These are phyloP conservation scores for Vandiemenella viatica DNA, from an alignment of 2,888 invertebrate genomes.

Conservation along the genomic window DNA sequence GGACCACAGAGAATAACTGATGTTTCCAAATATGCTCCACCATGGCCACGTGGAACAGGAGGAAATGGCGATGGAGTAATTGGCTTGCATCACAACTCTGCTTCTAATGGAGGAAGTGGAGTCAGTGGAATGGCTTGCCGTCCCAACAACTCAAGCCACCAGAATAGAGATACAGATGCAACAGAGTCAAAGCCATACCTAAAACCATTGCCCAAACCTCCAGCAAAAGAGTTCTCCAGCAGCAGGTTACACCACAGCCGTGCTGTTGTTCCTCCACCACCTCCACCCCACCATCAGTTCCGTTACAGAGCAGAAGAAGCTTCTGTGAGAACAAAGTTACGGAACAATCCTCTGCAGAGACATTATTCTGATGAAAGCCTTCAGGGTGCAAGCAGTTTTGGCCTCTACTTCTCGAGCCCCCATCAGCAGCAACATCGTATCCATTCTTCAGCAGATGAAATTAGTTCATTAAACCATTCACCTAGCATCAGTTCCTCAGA, in stretches of 20 bases:
- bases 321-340: conserved; percentile 16
- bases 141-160: conserved; percentile 11
- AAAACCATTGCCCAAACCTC: conserved; percentile 42
- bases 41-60: conserved; percentile 40
- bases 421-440: conserved; percentile 27
- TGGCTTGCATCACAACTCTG: too few relatives aligned
- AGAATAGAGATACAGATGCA: conserved; percentile 6
- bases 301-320: conserved; percentile 18
- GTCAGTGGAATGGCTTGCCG: conserved; percentile 5
- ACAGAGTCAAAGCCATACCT: conserved; percentile 32
- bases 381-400: conserved; percentile 29
- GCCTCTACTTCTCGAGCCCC: conserved; percentile 5
- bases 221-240: conserved; percentile 29
- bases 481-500: conserved; percentile 73
- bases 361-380: conserved; percentile 53
- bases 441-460: conserved; percentile 68
- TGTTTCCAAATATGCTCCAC: conserved; percentile 34
- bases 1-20: conserved; percentile 4
- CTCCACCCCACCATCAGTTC: conserved; percentile 15
- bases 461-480: conserved; percentile 65
- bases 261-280: conserved; percentile 10
- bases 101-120: background rate
- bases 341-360: conserved; percentile 32
- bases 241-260: conserved; percentile 17
- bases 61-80: background rate